Conservation (phyloP, 2,797 vertebrate species). For the Potorous gilbertii region DNA sequence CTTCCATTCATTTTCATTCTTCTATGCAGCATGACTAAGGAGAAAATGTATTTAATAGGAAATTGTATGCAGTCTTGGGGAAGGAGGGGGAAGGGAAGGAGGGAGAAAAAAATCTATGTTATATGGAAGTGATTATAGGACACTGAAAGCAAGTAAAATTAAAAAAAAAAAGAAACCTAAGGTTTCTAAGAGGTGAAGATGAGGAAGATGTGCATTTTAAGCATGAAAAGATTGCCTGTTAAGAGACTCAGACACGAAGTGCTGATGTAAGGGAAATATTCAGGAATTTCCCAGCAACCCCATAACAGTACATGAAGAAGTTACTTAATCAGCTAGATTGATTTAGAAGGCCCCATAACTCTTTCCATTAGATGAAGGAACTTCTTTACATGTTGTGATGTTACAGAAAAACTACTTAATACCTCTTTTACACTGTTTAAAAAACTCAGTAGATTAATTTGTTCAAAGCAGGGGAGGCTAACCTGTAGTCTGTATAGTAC, state of each 20-base stretch:
- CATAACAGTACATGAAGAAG: not conserved
- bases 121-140: no score
- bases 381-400: not conserved
- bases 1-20: no score
- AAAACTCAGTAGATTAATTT: not conserved
- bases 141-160: no score
- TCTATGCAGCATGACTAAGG: no score
- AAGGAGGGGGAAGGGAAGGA: no score
- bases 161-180: no score
- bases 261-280: not conserved
- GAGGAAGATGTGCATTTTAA: not conserved
- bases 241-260: not conserved
- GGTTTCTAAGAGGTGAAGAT: no score
- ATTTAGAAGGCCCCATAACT: not conserved
- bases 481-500: not conserved
- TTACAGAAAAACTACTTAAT: not conserved
- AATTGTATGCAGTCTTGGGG: no score
- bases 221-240: not conserved
- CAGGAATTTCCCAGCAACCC: not conserved
- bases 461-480: not conserved
- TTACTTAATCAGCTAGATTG: not conserved
- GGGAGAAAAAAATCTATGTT: no score
- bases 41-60: no score
- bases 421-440: not conserved
- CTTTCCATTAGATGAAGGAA: not conserved